Evolutionary conservation across 2,113 vertebrate species (phyloP).

Genomic region (Hippocampus abdominalis): DNA sequence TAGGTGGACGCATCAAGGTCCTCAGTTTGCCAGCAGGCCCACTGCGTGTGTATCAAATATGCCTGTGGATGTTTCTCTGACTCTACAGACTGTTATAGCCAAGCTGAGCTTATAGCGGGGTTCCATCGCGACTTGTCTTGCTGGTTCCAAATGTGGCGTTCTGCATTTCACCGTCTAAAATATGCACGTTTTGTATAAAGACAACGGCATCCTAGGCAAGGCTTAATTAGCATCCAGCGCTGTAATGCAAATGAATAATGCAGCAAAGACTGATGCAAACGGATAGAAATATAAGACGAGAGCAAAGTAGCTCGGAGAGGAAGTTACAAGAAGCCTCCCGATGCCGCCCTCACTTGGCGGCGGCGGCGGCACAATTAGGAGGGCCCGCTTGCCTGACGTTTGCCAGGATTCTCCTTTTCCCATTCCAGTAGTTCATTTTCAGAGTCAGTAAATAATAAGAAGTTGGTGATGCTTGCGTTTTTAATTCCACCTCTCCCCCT

Average conservation of each 20-base stretch:
- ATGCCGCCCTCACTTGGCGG: conserved; percentile 3
- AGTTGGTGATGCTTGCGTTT: conserved; percentile 80
- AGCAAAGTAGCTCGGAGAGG: conserved; percentile 16
- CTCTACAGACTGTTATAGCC: conserved; percentile 59
- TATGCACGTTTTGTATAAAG: conserved; percentile 77
- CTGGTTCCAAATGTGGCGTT: conserved; percentile 58
- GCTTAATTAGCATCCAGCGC: conserved; percentile 74
- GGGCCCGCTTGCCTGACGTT: conserved; percentile 56
- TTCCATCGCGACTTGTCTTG: no score
- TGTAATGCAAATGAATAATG: conserved; percentile 80
- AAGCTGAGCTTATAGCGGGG: neutral
- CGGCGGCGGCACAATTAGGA: conserved; percentile 54
- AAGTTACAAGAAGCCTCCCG: conserved; percentile 25
- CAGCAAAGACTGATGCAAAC: conserved; percentile 75
- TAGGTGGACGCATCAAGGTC: conserved; percentile 12
- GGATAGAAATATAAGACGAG: conserved; percentile 67
- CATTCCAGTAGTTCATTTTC: conserved; percentile 71
- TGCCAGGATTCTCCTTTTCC: conserved; percentile 60
- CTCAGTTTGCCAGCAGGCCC: conserved; percentile 52
- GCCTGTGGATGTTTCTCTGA: conserved; percentile 42
- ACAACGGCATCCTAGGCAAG: conserved; percentile 67
- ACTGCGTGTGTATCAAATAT: conserved; percentile 43
- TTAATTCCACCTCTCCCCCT: conserved; percentile 74
- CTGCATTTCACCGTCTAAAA: conserved; percentile 68
- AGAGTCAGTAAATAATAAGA: conserved; percentile 77